Evolutionary conservation across 2,888 invertebrate species (phyloP).

Genomic region (Athripsodes cinereus): DNA sequence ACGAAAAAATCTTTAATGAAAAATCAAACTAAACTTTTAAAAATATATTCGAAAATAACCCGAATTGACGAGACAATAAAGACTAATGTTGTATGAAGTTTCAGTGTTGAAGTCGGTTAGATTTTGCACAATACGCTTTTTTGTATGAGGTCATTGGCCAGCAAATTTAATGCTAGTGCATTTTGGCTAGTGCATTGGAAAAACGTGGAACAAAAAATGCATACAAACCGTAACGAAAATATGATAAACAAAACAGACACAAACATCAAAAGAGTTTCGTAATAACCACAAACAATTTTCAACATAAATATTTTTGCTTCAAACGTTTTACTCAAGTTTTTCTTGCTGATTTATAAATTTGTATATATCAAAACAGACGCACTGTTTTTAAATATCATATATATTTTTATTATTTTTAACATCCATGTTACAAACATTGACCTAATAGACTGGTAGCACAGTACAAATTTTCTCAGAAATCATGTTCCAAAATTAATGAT

Average conservation of each 20-base stretch:
- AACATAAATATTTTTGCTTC: no score
- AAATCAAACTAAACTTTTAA: background rate
- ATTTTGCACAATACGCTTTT: constrained; percentile 9
- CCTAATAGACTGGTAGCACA: no score
- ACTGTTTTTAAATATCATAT: no score
- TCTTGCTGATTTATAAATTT: no score
- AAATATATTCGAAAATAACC: background rate
- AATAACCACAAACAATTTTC: no score
- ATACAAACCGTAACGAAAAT: background rate
- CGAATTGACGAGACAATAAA: background rate
- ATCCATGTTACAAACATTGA: no score
- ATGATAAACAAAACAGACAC: background rate
- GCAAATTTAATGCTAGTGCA: constrained; percentile 25
- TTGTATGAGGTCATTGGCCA: constrained; percentile 22
- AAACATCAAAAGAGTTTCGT: no score
- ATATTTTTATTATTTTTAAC: no score
- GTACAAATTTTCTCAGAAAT: no score
- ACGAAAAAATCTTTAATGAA: background rate
- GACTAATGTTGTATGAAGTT: background rate
- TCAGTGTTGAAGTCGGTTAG: background rate
- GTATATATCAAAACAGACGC: no score
- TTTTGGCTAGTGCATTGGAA: constrained; percentile 26
- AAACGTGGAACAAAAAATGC: constrained; percentile 4
- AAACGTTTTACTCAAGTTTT: no score
- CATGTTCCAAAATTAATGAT: no score